These are phyloP conservation scores for Cryptus armator DNA, from an alignment of 2,888 invertebrate genomes.

Conservation along the genomic window DNA sequence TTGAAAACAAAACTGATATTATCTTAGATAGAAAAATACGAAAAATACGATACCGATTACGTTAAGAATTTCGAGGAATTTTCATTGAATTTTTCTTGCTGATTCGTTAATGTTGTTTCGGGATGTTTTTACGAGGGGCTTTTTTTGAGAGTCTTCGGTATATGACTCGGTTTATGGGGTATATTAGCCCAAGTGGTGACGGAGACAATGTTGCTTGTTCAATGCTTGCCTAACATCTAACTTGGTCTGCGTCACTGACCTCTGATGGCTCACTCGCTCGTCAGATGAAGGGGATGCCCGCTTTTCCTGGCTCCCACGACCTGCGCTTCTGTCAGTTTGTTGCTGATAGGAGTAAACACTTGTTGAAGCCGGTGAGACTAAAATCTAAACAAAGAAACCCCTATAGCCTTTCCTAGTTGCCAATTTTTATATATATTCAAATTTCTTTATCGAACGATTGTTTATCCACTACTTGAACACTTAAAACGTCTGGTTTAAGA, in stretches of 20 bases:
- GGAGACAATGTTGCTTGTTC: slow-evolving; percentile 85
- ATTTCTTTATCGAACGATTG: slow-evolving; percentile 31
- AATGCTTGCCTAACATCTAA: slow-evolving; percentile 85
- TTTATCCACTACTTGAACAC: slow-evolving; percentile 29
- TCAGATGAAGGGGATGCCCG: slow-evolving; percentile 96
- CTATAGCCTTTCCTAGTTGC: slow-evolving; percentile 82
- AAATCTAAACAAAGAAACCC: slow-evolving; percentile 83
- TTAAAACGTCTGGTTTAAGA: slow-evolving; percentile 50
- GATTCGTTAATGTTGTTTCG: slow-evolving; percentile 15
- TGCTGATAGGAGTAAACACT: slow-evolving; percentile 98
- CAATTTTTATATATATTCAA: slow-evolving; percentile 73
- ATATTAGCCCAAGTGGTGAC: slow-evolving; percentile 84
- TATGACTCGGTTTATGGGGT: slow-evolving; percentile 51
- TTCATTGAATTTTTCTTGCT: slow-evolving; percentile 4
- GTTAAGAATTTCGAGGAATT: not conserved
- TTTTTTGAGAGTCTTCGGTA: slow-evolving; percentile 26
- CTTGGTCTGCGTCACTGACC: slow-evolving; percentile 84
- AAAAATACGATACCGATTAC: not conserved
- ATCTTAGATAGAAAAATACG: not conserved
- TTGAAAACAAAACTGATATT: slow-evolving; percentile 15
- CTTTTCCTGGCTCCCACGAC: slow-evolving; percentile 98
- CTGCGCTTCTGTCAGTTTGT: slow-evolving; percentile 98
- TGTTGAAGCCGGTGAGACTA: slow-evolving; percentile 97
- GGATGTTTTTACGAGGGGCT: slow-evolving; percentile 6
- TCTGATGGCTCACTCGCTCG: slow-evolving; percentile 85